Base-by-base conservation (phyloP, 2,888 invertebrate genomes). In the Autographa pulchrina region DNA sequence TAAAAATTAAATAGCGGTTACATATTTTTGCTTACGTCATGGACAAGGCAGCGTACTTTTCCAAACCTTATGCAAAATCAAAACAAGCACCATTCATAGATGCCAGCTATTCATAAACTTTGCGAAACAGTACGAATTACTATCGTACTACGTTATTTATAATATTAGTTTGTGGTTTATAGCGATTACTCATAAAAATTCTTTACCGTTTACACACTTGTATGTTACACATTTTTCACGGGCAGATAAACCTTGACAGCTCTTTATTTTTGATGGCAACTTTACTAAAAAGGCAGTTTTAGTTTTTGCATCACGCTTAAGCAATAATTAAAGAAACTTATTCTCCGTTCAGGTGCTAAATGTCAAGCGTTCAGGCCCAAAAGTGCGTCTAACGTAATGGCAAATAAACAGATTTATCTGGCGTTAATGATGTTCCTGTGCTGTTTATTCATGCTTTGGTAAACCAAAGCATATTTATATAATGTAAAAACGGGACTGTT, bases 91-190 rank as follows among this genome's bases (percentile, higher is more conserved):
- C 70, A 78, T 70, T 74, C 70, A 72, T 60, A 66, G 61, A 67
- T 69, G 65, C 43, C n/a, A 68, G 31, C 68, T 70, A 77, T 63
- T 65, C 60, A 77, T 80, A 65, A 71, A 69, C 70, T 66, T 68
- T 74, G 69, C 58, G 61, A 66, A 60, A 16, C 48, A 48, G 56
- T 18, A 18, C 69, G 69, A 74, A 62, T 59, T 62, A 35, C n/a
- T 25, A 18, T 25, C 13, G 54, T 56, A 56, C 25, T 56, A 56
- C 25, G 14, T 25, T 56, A 56, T 56, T 56, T 56, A 11, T 56
- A 20, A 54, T 18, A 25, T 14, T 56, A 18, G 52, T 48, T 48
- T 48, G n/a, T 48, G n/a, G 48, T n/a, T 48, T n/a, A 48, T n/a
- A n/a, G 48, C 48, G n/a, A 48, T 48, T 48, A 48, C 48, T 48